These are phyloP conservation scores for Aphodius granarius DNA, from an alignment of 2,888 invertebrate species.

Conservation along the genomic window DNA sequence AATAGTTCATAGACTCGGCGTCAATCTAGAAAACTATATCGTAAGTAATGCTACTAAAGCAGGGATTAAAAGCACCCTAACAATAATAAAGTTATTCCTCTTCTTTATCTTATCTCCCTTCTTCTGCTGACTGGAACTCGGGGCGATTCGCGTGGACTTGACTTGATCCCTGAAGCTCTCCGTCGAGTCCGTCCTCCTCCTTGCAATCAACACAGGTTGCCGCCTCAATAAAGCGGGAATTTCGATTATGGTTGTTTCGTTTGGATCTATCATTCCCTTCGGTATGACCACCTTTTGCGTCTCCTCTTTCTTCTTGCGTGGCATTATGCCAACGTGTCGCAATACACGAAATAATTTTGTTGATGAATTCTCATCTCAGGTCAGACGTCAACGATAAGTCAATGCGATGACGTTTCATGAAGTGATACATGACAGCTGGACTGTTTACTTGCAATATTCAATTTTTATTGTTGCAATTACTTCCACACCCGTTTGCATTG, in stretches of 20 bases:
- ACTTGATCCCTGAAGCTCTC: neutral
- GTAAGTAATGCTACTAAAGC: neutral
- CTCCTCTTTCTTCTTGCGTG: slow-evolving; percentile 23
- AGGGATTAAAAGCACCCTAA: neutral
- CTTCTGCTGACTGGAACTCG: neutral
- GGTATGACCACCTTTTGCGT: slow-evolving; percentile 45
- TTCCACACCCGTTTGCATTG: neutral
- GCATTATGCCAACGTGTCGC: neutral
- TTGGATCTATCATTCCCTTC: slow-evolving; percentile 44
- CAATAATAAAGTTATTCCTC: neutral
- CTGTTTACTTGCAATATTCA: too few species aligned
- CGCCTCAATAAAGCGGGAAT: slow-evolving; percentile 41
- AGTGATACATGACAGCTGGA: neutral
- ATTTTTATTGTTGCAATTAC: too few species aligned
- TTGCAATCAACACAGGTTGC: slow-evolving; percentile 44
- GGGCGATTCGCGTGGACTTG: neutral
- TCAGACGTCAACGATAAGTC: neutral
- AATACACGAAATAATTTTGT: neutral
- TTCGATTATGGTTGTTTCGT: slow-evolving; percentile 46
- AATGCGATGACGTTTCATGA: neutral
- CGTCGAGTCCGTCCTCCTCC: slow-evolving; percentile 24
- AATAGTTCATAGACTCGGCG: neutral
- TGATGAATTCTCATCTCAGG: neutral
- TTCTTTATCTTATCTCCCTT: neutral
- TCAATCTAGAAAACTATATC: neutral